Base-by-base conservation (phyloP, 2,797 vertebrate genomes). In the Podargus strigoides region DNA sequence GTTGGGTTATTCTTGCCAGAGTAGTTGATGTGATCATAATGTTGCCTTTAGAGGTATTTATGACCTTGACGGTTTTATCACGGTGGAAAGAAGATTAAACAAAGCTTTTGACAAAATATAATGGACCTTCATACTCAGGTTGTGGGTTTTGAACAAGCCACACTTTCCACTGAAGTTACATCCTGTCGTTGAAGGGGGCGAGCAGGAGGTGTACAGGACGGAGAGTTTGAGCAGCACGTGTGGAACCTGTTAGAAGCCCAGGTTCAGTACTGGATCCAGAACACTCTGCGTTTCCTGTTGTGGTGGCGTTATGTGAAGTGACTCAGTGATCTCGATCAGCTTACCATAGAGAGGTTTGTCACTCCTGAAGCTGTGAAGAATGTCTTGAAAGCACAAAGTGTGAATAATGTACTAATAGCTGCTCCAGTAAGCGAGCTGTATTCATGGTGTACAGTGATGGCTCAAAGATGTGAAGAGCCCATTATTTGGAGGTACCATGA, bases 371-470 rank as follows among this genome's bases (percentile, higher is more conserved):
- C 77, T 78, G 58, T 44, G 10, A 56, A 72, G 53, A 32, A 36
- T 18, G 58, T 53, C 84, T 70, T 60, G 67, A 72, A 47, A 76
- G 49, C 58, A 50, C 20, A 3, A 27, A 16, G 39, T 16, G 34
- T 63, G 58, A 30, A 14, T 58, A 55, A 8, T 24, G 34, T 32
- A 8, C 24, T 62, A 37, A 6, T 10, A 47, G 34, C 26, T 1
- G 10, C 69, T 74, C 27, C 47, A 10, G 27, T 15, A 41, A 23
- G 47, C 7, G 2, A 32, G 28, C 44, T 5, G 1, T 3, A 7
- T 14, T 20, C 0, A 0, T 8, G 27, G 37, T 1, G 7, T 56
- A 21, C 13, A 3, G 52, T 6, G 19, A 13, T 3, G 42, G 80
- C 86, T 34, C 44, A 1, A 47, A 36, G 44, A 6, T 14, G 66